Percentiles rank a stretch among this genome's conserved stretches.
phyloP scores from a whole-genome alignment of 2,888 invertebrate species.

The Heliconius aoede region DNA sequence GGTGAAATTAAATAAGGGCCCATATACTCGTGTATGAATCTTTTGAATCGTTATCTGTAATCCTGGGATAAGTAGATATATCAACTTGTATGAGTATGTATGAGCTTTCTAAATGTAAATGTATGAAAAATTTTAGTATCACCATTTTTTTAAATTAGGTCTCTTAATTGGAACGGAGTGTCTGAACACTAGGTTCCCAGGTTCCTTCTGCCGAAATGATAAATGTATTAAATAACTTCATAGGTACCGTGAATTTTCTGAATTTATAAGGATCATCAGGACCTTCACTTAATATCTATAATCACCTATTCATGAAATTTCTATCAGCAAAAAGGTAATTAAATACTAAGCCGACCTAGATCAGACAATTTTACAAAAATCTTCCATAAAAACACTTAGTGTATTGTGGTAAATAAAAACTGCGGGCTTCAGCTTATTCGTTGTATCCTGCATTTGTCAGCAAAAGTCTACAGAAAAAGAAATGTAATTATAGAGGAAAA shows the following conservation, averaged over 20 bases:
- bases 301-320: neutral
- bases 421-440: neutral
- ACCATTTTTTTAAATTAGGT: too few species aligned
- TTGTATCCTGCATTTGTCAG: constrained; percentile 11
- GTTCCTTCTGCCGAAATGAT: too few species aligned
- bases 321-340: too few species aligned
- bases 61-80: too few species aligned
- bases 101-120: too few species aligned
- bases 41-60: neutral
- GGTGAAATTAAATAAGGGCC: constrained; percentile 15
- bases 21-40: neutral
- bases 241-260: neutral
- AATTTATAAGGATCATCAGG: neutral
- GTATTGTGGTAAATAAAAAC: constrained; percentile 9
- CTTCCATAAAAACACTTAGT: neutral
- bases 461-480: neutral
- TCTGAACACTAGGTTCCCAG: too few species aligned
- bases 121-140: too few species aligned
- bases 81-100: neutral
- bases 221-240: neutral
- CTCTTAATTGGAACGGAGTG: too few species aligned
- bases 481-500: constrained; percentile 7
- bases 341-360: too few species aligned
- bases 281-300: neutral
- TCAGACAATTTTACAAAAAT: too few species aligned